These are phyloP conservation scores for Melanotaenia maccullochi DNA, from an alignment of 2,797 vertebrate species.

Conservation along the genomic window DNA sequence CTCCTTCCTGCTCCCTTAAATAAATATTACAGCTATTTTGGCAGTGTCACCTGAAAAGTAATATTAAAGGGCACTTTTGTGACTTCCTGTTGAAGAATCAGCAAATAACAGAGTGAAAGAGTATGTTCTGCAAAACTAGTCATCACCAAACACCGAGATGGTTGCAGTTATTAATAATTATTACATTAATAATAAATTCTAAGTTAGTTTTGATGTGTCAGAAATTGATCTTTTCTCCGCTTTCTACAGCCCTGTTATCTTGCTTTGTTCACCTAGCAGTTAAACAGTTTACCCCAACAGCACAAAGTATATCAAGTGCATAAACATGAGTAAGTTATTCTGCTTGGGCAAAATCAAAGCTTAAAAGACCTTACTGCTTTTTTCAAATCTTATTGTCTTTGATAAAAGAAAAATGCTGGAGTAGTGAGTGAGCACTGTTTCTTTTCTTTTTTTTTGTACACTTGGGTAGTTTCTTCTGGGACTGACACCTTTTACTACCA, in stretches of 20 bases:
- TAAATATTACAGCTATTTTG: slow-evolving; percentile 58
- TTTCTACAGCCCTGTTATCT: neutral
- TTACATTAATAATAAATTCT: neutral
- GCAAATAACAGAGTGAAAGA: slow-evolving; percentile 9
- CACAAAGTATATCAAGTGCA: neutral
- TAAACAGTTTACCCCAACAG: too few relatives aligned
- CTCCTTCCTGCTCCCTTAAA: slow-evolving; percentile 59
- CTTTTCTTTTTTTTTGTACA: slow-evolving; percentile 27
- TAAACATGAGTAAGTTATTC: neutral
- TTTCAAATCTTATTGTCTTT: slow-evolving; percentile 1
- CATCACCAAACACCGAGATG: neutral
- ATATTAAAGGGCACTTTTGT: slow-evolving; percentile 37
- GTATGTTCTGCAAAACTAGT: neutral
- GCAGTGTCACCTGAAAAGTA: slow-evolving; percentile 43
- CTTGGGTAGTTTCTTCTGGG: slow-evolving; percentile 44
- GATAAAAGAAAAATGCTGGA: slow-evolving; percentile 25
- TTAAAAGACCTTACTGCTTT: slow-evolving; percentile 3
- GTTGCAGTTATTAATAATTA: neutral
- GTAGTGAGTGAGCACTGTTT: slow-evolving; percentile 31
- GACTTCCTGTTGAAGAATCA: slow-evolving; percentile 15
- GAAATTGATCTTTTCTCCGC: neutral
- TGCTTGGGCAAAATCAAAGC: slow-evolving; percentile 1
- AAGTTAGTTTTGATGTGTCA: neutral
- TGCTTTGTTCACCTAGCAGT: too few relatives aligned
- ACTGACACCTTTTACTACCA: slow-evolving; percentile 66